A percentile compares a stretch with the other conserved stretches of the same genome.
phyloP scores from a whole-genome alignment of 2,797 vertebrate species.

The Lacerta viridis region DNA sequence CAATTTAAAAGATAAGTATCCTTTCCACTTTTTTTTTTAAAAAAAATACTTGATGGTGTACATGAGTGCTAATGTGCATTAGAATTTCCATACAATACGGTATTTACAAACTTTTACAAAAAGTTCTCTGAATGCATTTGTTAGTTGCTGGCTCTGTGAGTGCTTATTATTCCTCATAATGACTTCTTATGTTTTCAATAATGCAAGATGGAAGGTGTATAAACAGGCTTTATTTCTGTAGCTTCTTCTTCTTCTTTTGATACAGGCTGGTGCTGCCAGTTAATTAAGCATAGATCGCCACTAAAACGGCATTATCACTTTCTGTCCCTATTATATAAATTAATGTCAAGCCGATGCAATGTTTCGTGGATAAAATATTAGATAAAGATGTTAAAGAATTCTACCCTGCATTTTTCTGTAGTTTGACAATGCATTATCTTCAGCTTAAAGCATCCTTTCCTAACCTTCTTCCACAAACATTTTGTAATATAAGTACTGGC shows the following conservation, averaged over 20 bases:
- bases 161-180: slow-evolving; percentile 76
- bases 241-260: slow-evolving; percentile 70
- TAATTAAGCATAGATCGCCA: slow-evolving; percentile 82
- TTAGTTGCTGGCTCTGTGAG: slow-evolving; percentile 72
- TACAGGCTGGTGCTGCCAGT: slow-evolving; percentile 75
- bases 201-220: slow-evolving; percentile 78
- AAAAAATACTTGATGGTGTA: slow-evolving; percentile 81
- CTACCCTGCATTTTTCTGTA: slow-evolving; percentile 77
- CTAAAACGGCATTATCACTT: slow-evolving; percentile 77
- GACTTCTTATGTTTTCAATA: slow-evolving; percentile 76
- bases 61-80: slow-evolving; percentile 81
- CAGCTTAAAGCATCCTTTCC: slow-evolving; percentile 74
- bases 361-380: slow-evolving; percentile 83
- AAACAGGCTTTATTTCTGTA: slow-evolving; percentile 73
- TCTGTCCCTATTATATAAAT: slow-evolving; percentile 83
- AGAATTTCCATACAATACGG: slow-evolving; percentile 86
- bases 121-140: slow-evolving; percentile 78
- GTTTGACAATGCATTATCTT: slow-evolving; percentile 81
- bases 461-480: slow-evolving; percentile 74
- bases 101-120: slow-evolving; percentile 88
- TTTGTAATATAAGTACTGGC: slow-evolving; percentile 57
- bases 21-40: slow-evolving; percentile 83
- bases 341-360: slow-evolving; percentile 81
- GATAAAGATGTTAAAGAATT: slow-evolving; percentile 81
- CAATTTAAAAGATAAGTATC: slow-evolving; percentile 92